These are phyloP conservation scores for Scaptomyza tumidula DNA, from an alignment of 2,888 invertebrate genomes.

Conservation along the genomic window DNA sequence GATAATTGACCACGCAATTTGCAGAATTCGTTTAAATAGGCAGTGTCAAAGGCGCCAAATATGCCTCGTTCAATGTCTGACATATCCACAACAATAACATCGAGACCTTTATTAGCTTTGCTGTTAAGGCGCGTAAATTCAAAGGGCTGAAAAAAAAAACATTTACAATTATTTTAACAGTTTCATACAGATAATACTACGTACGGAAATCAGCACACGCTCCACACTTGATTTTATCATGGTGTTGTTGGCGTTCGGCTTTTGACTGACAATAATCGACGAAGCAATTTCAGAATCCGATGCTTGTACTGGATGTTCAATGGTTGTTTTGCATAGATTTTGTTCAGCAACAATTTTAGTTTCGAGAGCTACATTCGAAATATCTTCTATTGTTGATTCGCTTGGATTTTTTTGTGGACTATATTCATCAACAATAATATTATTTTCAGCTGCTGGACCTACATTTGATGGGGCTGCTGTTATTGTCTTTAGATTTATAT, in stretches of 20 bases:
- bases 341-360: not conserved
- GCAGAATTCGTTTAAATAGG: constrained; percentile 18
- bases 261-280: not conserved
- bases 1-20: constrained; percentile 26
- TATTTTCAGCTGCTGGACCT: not conserved
- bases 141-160: constrained; percentile 49
- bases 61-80: constrained; percentile 44
- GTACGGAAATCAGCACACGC: constrained; percentile 22
- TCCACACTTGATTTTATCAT: not conserved
- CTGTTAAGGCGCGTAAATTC: constrained; percentile 20
- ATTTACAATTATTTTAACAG: not conserved
- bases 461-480: not conserved
- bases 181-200: not conserved
- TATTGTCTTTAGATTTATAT: not conserved
- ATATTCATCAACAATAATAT: not conserved
- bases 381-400: not conserved
- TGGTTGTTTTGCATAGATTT: not conserved
- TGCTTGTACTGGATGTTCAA: not conserved
- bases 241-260: not conserved
- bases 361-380: not conserved
- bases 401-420: not conserved
- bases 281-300: not conserved
- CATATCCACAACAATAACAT: constrained; percentile 55
- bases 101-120: constrained; percentile 26
- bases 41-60: constrained; percentile 53